Evolutionary conservation across 2,888 invertebrate species (phyloP).

Genomic region (Protophormia terraenovae): DNA sequence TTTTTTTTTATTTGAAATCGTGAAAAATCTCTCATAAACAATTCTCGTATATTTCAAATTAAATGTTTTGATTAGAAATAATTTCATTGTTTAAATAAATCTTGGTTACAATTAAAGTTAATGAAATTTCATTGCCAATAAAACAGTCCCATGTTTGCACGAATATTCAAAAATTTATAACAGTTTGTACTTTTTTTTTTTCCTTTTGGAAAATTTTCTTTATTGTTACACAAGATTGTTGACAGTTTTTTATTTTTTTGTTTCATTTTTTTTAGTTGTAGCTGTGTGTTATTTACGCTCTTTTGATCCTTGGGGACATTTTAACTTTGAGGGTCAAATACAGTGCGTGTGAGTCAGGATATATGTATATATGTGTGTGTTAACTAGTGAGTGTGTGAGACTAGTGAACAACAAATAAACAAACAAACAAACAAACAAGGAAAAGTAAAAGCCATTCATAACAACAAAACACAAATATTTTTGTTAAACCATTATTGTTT

Average conservation of each 20-base stretch:
- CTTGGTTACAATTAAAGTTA: neutral
- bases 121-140: conserved; percentile 21
- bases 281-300: conserved; percentile 7
- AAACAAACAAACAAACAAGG: conserved; percentile 1
- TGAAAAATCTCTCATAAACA: too few species aligned
- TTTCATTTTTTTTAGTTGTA: neutral
- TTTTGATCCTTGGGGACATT: conserved; percentile 57
- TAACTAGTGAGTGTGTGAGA: too few species aligned
- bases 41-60: neutral
- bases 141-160: neutral
- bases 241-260: conserved; percentile 7
- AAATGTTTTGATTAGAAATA: neutral
- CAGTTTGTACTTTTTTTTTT: conserved; percentile 5
- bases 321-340: conserved; percentile 59
- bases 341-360: neutral
- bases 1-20: neutral
- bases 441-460: conserved; percentile 31
- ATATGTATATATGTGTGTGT: neutral
- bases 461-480: conserved; percentile 40
- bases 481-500: conserved; percentile 27
- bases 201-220: conserved; percentile 31
- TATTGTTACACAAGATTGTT: conserved; percentile 43
- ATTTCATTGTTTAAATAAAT: neutral
- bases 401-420: neutral
- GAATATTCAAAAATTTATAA: conserved; percentile 44